Conservation (phyloP, 2,888 invertebrate species). For the Apodemia duryi region DNA sequence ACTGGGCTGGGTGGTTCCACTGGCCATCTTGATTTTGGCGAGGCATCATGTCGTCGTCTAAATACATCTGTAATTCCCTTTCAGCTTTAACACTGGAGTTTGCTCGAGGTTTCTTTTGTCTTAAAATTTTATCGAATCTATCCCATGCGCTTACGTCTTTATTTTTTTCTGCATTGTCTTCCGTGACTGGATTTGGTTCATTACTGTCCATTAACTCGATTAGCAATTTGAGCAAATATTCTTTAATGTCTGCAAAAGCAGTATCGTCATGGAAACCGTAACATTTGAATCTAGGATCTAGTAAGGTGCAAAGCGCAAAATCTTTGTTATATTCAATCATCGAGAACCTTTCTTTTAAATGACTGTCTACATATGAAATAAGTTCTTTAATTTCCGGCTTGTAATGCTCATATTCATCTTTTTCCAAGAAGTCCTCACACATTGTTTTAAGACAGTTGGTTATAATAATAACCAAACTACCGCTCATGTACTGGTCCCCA, state of each 20-base stretch:
- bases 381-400: constrained; percentile 3
- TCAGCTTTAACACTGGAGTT: constrained; percentile 14
- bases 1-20: constrained; percentile 19
- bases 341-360: constrained; percentile 4
- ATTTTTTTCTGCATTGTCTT: not conserved
- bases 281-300: constrained; percentile 9
- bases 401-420: not conserved
- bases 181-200: not conserved
- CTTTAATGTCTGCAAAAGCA: not conserved
- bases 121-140: constrained; percentile 17
- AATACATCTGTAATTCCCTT: constrained; percentile 20
- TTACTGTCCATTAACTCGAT: not conserved
- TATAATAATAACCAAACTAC: constrained; percentile 2
- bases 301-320: constrained; percentile 8
- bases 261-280: constrained; percentile 3
- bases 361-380: not conserved
- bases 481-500: not conserved
- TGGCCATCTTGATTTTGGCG: constrained; percentile 16
- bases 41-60: constrained; percentile 19
- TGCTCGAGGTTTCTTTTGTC: constrained; percentile 14
- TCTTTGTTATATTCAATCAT: constrained; percentile 8
- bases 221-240: not conserved
- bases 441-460: constrained; percentile 3
- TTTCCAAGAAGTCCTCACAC: not conserved
- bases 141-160: constrained; percentile 19